Evolutionary conservation across 2,888 invertebrate species (phyloP), one percentile per base, ranked within the genome.

Genomic region (Antitype chi): DNA sequence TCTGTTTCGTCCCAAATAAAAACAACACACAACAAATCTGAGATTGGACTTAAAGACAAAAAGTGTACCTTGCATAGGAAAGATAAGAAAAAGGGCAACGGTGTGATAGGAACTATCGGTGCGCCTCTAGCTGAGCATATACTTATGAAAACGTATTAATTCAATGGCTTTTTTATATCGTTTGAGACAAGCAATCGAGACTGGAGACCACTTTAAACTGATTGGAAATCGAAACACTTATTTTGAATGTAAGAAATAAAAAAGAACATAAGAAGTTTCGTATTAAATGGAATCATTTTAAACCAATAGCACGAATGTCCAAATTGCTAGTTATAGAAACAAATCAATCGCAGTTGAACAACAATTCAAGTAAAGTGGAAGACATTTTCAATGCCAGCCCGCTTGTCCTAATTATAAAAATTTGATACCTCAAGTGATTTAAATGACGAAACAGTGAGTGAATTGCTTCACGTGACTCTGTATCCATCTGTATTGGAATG

Each of bases 1-100:
- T 96, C 96, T 63, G 89, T 96, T 85, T 92, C 95, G 13, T 90
- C 94, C 3, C 96, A 95, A 92, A 93, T 96, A 80, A 96, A 96
- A 88, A 95, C 93, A 76, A 96, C 93, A 38, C 95, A 96, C 72
- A 96, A 96, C 78, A 96, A 96, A 92, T 96, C 96, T 9, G 96
- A 96, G 88, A 94, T 91, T 59, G 94, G 95, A 81, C 93, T 94
- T 20, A 96, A 96, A 89, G 91, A 93, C 60, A 95, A 95, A 88
- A 94, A 95, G 90, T 95, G 95, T 88, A 91, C 90, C 53, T 89
- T 95, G 85, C 94, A 93, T 86, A 94, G 93, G 74, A 95, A 95
- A 90, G 92, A 94, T 43, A 94, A 94, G 73, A 91, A 90, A 74
- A 90, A 91, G n/a, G 93, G 92, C 85, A 93, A 93, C 64, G 89